Percentiles rank a stretch among this genome's conserved stretches.
These are phyloP conservation scores for Parelbella ahira DNA, from an alignment of 2,888 invertebrate genomes.

Conservation along the genomic window DNA sequence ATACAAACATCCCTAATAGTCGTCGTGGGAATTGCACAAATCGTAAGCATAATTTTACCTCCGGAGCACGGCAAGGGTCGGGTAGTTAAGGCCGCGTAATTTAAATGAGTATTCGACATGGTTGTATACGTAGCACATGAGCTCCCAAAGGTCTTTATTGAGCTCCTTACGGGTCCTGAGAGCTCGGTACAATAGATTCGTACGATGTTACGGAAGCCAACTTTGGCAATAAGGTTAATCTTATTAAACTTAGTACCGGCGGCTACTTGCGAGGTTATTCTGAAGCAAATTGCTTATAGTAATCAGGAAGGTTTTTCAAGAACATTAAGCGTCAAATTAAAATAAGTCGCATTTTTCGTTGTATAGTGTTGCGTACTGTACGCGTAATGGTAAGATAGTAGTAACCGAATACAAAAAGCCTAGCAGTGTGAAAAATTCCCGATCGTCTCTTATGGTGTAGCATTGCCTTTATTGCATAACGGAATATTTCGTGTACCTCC, in stretches of 20 bases:
- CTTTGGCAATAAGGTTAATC: slow-evolving; percentile 24
- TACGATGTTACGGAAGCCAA: slow-evolving; percentile 15
- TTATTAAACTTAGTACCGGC: slow-evolving; percentile 23
- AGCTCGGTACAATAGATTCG: slow-evolving; percentile 24
- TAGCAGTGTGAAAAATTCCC: too few species aligned
- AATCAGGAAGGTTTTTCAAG: slow-evolving; percentile 12
- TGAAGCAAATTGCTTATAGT: slow-evolving; percentile 21
- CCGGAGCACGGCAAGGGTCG: slow-evolving; percentile 2
- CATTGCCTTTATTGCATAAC: too few species aligned
- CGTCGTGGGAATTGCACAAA: slow-evolving; percentile 7
- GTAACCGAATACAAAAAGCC: too few species aligned
- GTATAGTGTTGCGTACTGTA: too few species aligned
- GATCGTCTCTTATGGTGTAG: too few species aligned
- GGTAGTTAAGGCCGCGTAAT: slow-evolving; percentile 11
- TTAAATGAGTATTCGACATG: slow-evolving; percentile 21
- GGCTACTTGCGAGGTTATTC: slow-evolving; percentile 18
- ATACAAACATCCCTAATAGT: neutral
- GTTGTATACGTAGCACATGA: slow-evolving; percentile 18
- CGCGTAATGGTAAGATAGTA: too few species aligned
- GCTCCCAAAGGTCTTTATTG: slow-evolving; percentile 17
- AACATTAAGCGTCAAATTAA: slow-evolving; percentile 19
- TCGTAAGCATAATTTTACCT: slow-evolving; percentile 19
- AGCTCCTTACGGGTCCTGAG: slow-evolving; percentile 24
- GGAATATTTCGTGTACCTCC: too few species aligned
- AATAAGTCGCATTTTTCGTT: too few species aligned